Percentiles rank a stretch among this genome's conserved stretches.
Conservation (phyloP, 2,888 invertebrate genomes). For the Folsomia manolachei region DNA sequence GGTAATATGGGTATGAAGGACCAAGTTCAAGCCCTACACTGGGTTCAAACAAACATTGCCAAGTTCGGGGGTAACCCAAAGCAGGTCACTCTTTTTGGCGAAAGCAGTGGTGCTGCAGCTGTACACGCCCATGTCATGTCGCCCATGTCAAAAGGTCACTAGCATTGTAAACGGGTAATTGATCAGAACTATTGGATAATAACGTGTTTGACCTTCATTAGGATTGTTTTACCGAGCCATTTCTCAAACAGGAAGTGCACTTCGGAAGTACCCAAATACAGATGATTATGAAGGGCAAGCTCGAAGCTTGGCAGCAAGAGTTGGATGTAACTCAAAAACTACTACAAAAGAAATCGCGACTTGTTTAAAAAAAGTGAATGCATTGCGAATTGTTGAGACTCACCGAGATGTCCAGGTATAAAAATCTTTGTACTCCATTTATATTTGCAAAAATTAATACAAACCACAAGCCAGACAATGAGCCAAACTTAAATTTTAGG, state of each 20-base stretch:
- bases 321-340: constrained; percentile 19
- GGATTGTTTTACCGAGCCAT: constrained; percentile 25
- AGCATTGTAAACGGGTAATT: neutral
- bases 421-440: neutral
- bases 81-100: constrained; percentile 14
- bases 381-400: constrained; percentile 20
- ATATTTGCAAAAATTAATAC: neutral
- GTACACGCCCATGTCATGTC: neutral
- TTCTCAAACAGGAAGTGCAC: constrained; percentile 25
- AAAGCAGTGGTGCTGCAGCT: neutral
- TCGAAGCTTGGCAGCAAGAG: constrained; percentile 19
- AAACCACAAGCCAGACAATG: too few species aligned
- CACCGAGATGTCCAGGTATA: constrained; percentile 26
- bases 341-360: constrained; percentile 12
- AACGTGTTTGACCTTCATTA: neutral
- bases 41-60: constrained; percentile 23
- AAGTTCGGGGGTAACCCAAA: constrained; percentile 20
- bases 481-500: constrained; percentile 13
- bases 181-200: neutral
- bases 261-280: constrained; percentile 22
- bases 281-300: constrained; percentile 26
- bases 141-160: neutral
- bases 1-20: constrained; percentile 23
- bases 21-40: constrained; percentile 18
- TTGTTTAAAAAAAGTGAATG: constrained; percentile 25